Percentiles rank a stretch among this genome's conserved stretches.
These are phyloP conservation scores for Chelonia mydas DNA, from an alignment of 2,797 vertebrate genomes.

Conservation along the genomic window DNA sequence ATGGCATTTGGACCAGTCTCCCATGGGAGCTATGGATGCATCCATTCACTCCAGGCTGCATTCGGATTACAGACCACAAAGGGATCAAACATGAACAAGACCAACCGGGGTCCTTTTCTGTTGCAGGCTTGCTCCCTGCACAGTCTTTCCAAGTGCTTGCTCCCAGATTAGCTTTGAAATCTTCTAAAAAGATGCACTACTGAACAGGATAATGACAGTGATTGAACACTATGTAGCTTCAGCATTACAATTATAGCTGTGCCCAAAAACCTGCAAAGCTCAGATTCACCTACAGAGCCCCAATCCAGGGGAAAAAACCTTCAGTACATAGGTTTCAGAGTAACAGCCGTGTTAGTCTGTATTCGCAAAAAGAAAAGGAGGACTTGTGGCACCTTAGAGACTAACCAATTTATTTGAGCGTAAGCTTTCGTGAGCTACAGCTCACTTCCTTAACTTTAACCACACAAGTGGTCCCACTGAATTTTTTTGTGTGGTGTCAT, in stretches of 20 bases:
- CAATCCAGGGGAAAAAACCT: neutral
- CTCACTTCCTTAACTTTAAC: neutral
- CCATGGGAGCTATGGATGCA: neutral
- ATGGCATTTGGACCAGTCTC: neutral
- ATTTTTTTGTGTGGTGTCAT: neutral
- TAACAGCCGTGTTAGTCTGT: too few species aligned
- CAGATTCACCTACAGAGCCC: neutral
- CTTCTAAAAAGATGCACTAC: neutral
- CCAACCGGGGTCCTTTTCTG: neutral
- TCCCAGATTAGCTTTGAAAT: neutral
- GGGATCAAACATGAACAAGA: neutral
- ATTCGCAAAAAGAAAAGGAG: too few species aligned
- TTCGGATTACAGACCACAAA: neutral
- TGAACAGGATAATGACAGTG: neutral
- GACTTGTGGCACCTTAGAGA: too few species aligned
- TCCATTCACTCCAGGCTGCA: neutral
- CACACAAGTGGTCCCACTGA: neutral
- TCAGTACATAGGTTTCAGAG: neutral
- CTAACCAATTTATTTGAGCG: too few species aligned
- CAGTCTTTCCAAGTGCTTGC: neutral
- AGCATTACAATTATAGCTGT: neutral
- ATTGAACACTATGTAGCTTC: fast-evolving
- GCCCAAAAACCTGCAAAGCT: neutral
- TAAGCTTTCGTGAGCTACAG: too few species aligned
- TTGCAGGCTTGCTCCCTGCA: constrained; percentile 3